Evolutionary conservation across 2,888 invertebrate genomes (phyloP).

Genomic region (Bruchidius siliquastri): DNA sequence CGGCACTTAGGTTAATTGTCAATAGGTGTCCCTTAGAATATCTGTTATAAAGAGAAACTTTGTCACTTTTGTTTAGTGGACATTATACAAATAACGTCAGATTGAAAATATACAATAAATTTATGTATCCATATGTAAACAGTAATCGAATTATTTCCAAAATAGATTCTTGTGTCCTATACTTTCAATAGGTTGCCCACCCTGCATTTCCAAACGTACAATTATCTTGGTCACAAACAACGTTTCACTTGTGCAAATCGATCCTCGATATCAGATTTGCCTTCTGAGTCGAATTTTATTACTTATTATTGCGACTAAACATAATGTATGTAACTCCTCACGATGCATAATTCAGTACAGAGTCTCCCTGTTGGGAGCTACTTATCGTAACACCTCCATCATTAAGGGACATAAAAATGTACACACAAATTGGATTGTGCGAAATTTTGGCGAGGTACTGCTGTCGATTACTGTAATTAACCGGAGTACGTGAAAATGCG

Average conservation of each 20-base stretch:
- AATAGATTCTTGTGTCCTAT: too few species aligned
- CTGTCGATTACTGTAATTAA: not conserved
- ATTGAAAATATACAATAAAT: too few species aligned
- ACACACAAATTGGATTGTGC: not conserved
- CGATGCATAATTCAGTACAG: not conserved
- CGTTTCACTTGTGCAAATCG: not conserved
- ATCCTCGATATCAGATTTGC: not conserved
- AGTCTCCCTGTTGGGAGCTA: not conserved
- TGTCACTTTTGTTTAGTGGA: too few species aligned
- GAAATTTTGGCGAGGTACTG: not conserved
- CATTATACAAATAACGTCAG: too few species aligned
- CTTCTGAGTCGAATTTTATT: not conserved
- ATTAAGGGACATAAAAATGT: not conserved
- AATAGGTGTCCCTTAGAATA: too few species aligned
- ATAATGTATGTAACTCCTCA: not conserved
- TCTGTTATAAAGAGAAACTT: too few species aligned
- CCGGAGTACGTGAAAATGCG: not conserved
- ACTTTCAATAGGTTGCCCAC: not conserved
- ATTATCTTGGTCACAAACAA: not conserved
- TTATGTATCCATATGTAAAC: too few species aligned
- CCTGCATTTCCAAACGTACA: not conserved
- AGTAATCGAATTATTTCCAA: not conserved
- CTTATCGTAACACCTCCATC: not conserved
- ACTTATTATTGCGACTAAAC: not conserved
- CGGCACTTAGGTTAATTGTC: too few species aligned